Conservation (phyloP, 2,113 vertebrate species). For the Tenebrosternarchus preto region DNA sequence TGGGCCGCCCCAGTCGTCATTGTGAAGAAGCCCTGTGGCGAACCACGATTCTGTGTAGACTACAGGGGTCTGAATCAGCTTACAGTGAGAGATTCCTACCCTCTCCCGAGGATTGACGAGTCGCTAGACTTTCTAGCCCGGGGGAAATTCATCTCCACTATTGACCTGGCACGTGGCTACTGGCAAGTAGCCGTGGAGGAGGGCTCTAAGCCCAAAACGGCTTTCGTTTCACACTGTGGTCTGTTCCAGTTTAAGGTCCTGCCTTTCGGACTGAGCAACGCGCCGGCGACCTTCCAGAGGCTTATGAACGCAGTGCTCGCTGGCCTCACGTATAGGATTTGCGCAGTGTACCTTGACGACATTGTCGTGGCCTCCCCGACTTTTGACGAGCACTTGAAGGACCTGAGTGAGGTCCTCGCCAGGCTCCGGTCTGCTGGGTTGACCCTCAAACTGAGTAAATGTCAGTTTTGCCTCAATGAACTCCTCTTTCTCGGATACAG, state of each 20-base stretch:
- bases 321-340: not conserved
- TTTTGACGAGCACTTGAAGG: not conserved
- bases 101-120: not conserved
- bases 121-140: constrained; percentile 41
- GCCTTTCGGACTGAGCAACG: not conserved
- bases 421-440: not conserved
- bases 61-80: constrained; percentile 28
- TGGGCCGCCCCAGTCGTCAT: too few species aligned
- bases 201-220: constrained; percentile 25
- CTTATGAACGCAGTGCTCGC: not conserved
- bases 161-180: constrained; percentile 14
- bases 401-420: not conserved
- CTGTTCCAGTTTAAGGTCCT: constrained; percentile 29
- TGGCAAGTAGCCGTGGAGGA: constrained; percentile 39
- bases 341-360: not conserved
- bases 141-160: not conserved
- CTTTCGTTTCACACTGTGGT: constrained; percentile 32
- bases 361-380: not conserved
- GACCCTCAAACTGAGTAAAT: not conserved
- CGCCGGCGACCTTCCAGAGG: not conserved
- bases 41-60: too few species aligned
- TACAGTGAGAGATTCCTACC: constrained; percentile 15
- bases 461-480: not conserved
- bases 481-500: not conserved
- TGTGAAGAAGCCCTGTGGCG: too few species aligned